These are phyloP conservation scores for Antechinus flavipes DNA, from an alignment of 2,113 vertebrate genomes.

Conservation along the genomic window DNA sequence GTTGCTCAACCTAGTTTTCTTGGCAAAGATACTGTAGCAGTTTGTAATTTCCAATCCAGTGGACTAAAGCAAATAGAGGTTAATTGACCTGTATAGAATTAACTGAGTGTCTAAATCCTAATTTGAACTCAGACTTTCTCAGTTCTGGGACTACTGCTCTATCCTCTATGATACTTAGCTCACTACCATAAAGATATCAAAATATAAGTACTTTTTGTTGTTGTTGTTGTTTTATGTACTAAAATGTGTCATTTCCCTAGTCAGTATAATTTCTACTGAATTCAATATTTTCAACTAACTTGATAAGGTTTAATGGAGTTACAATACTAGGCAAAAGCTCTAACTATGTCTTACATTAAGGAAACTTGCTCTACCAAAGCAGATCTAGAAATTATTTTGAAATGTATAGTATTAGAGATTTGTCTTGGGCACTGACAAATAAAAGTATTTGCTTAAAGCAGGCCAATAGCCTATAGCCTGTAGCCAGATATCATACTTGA, in stretches of 20 bases:
- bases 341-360: neutral
- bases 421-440: neutral
- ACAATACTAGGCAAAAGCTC: neutral
- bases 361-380: neutral
- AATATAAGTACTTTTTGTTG: slow-evolving; percentile 2
- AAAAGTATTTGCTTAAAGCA: neutral
- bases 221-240: slow-evolving; percentile 16
- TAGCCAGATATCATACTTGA: neutral
- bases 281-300: slow-evolving; percentile 13
- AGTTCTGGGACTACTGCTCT: neutral
- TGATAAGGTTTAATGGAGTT: neutral
- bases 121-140: neutral
- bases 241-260: slow-evolving; percentile 37
- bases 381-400: neutral
- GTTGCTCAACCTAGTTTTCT: neutral
- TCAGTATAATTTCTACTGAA: slow-evolving; percentile 33
- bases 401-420: neutral
- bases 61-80: neutral
- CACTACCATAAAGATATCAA: neutral
- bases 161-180: neutral
- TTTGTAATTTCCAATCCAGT: neutral
- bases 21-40: neutral
- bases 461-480: neutral
- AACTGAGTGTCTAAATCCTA: neutral
- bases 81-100: neutral